These are phyloP conservation scores for Percopsis transmontana DNA, from an alignment of 2,113 vertebrate genomes.

Conservation along the genomic window DNA sequence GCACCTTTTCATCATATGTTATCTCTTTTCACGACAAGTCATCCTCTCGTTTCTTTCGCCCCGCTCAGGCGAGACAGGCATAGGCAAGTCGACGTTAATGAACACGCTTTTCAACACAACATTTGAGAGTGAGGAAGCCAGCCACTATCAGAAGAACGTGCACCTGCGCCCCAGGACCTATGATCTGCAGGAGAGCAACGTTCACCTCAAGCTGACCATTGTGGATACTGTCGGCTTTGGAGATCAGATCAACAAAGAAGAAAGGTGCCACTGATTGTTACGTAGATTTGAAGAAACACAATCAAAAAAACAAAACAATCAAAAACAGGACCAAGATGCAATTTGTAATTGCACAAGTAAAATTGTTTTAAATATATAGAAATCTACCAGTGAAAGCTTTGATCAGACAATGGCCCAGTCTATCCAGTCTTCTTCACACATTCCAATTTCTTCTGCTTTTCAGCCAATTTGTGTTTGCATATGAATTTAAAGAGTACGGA, in stretches of 20 bases:
- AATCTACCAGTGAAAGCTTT: background rate
- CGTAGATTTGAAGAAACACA: background rate
- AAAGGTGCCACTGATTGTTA: conserved; percentile 79
- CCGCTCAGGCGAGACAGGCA: conserved; percentile 90
- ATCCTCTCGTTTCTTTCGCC: background rate
- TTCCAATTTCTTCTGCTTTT: conserved; percentile 5
- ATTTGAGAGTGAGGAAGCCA: conserved; percentile 91
- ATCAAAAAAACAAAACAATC: background rate
- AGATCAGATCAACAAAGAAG: conserved; percentile 95
- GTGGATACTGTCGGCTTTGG: conserved; percentile 95
- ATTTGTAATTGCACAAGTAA: no score
- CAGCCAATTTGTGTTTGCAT: conserved; percentile 6
- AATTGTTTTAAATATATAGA: no score
- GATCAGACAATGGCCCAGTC: conserved; percentile 10
- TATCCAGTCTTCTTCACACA: background rate
- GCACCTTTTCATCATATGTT: background rate
- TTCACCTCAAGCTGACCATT: conserved; percentile 91
- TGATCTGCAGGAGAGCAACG: conserved; percentile 90
- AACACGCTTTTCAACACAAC: conserved; percentile 95
- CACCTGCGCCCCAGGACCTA: conserved; percentile 85
- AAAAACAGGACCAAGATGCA: background rate
- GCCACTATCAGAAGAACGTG: conserved; percentile 85
- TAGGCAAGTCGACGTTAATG: conserved; percentile 96
- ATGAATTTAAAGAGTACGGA: conserved; percentile 9
- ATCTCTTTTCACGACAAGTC: background rate